A percentile compares a stretch with the other conserved stretches of the same genome.
These are phyloP conservation scores for Pelobates fuscus DNA, from an alignment of 2,113 vertebrate species.

Conservation along the genomic window DNA sequence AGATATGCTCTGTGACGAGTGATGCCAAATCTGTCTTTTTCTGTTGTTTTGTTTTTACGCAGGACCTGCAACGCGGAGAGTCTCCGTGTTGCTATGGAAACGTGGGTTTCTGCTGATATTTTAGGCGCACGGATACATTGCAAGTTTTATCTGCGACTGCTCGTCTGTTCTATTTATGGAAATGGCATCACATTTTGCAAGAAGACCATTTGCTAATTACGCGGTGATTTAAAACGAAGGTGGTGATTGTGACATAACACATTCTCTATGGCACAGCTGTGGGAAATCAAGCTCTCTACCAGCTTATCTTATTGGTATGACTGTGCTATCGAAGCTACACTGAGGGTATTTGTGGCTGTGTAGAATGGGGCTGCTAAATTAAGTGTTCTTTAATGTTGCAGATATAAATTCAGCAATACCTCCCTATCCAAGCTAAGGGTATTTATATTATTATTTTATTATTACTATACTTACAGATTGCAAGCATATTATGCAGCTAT, in stretches of 20 bases:
- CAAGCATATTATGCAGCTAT: no score
- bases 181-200: conserved; percentile 12
- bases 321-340: no score
- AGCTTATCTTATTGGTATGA: neutral
- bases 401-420: no score
- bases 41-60: neutral
- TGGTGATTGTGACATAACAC: conserved; percentile 24
- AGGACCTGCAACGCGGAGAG: neutral
- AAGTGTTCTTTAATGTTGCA: no score
- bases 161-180: conserved; percentile 38
- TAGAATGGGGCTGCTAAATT: no score
- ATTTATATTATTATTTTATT: no score
- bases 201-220: conserved; percentile 36
- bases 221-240: conserved; percentile 26
- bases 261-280: conserved; percentile 33
- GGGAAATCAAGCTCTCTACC: neutral
- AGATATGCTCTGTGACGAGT: neutral
- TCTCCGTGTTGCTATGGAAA: conserved; percentile 30
- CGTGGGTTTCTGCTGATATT: neutral
- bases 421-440: no score
- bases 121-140: conserved; percentile 5
- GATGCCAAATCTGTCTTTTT: conserved; percentile 5
- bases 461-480: no score
- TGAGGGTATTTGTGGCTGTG: no score
- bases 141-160: conserved; percentile 7